phyloP scores from a whole-genome alignment of 2,113 vertebrate genomes.

The Tiliqua scincoides region DNA sequence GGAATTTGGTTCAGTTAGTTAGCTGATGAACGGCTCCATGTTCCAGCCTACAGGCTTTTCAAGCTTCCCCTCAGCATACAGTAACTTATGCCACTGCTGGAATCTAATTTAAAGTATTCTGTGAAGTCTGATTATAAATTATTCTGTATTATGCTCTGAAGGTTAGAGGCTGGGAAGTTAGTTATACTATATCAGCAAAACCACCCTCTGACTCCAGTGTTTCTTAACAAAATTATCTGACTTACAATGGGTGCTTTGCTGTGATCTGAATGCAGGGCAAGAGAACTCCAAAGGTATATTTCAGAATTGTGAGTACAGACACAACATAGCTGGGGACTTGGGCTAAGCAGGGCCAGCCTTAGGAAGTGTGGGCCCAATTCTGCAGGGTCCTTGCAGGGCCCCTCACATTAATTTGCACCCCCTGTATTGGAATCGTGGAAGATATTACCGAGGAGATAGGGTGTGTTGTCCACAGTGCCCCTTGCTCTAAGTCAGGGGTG shows the following conservation, averaged over 20 bases:
- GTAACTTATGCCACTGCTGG: slow-evolving; percentile 54
- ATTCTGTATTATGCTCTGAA: slow-evolving; percentile 69
- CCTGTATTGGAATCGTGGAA: no score
- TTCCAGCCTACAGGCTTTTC: slow-evolving; percentile 55
- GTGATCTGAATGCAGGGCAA: slow-evolving; percentile 38
- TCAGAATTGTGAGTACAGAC: slow-evolving; percentile 35
- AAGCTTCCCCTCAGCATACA: slow-evolving; percentile 64
- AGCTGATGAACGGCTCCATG: slow-evolving; percentile 30
- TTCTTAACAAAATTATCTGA: slow-evolving; percentile 60
- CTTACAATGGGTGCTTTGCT: slow-evolving; percentile 26
- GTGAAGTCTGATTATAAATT: slow-evolving; percentile 73
- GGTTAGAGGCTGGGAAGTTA: slow-evolving; percentile 65
- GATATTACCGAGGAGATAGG: no score
- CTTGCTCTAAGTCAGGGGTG: no score
- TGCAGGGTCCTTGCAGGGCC: no score
- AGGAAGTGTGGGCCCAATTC: no score
- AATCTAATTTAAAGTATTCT: slow-evolving; percentile 76
- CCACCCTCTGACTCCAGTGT: slow-evolving; percentile 67
- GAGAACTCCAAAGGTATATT: not conserved
- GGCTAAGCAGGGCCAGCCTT: no score
- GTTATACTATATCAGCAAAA: slow-evolving; percentile 64
- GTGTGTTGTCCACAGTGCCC: no score
- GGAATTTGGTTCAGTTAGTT: slow-evolving; percentile 55
- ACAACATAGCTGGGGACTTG: not conserved
- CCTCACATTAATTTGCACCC: no score